These are phyloP conservation scores for Phallusia fumigata DNA, from an alignment of 23 tunicate species.

Conservation along the genomic window DNA sequence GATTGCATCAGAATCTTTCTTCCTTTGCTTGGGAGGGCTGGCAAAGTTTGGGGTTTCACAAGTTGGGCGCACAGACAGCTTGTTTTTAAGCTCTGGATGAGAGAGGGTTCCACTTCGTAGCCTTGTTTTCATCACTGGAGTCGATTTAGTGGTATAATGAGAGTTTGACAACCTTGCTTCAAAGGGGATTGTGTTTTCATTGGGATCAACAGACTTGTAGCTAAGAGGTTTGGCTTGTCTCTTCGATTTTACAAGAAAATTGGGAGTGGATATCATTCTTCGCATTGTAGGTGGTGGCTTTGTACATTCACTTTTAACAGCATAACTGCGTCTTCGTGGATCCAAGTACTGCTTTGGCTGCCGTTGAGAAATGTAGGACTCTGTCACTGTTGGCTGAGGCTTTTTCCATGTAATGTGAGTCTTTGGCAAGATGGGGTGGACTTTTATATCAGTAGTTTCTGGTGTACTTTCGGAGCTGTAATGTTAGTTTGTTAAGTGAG, in stretches of 20 bases:
- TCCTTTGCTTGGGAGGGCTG: slow-evolving; percentile 28
- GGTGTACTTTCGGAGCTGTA: background rate
- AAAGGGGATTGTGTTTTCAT: background rate
- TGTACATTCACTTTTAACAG: slow-evolving; percentile 16
- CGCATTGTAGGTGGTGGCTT: slow-evolving; percentile 16
- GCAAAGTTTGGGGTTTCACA: background rate
- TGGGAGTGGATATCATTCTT: slow-evolving; percentile 34
- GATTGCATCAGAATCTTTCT: slow-evolving; percentile 16
- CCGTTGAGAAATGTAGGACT: background rate
- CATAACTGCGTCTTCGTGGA: slow-evolving; percentile 9
- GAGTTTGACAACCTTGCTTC: background rate
- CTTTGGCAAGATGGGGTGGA: background rate
- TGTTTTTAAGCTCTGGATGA: background rate
- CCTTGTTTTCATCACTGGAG: background rate
- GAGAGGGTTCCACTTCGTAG: background rate
- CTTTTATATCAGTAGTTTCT: background rate
- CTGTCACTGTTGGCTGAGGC: background rate
- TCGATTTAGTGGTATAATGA: background rate
- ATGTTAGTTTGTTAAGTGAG: background rate
- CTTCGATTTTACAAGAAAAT: background rate
- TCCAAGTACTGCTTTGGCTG: background rate
- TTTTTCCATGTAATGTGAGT: background rate
- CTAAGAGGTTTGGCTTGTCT: slow-evolving; percentile 21
- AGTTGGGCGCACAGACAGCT: background rate
- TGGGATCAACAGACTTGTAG: background rate